Conservation (phyloP, 1,140 invertebrate species). For the Heterodera carotae region DNA sequence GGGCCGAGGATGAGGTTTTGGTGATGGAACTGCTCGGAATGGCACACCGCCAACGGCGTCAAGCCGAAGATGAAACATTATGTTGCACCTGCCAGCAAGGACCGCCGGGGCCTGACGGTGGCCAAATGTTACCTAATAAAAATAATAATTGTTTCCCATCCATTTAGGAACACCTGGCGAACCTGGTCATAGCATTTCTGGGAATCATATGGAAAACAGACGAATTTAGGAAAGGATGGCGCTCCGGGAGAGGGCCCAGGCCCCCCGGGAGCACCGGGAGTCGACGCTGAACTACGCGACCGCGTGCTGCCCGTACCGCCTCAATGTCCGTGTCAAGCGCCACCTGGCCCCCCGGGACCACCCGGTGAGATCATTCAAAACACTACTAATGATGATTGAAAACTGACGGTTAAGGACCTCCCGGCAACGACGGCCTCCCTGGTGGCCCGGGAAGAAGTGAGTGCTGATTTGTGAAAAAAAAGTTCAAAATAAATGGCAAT, state of each 20-base stretch:
- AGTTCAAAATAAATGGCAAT: background rate
- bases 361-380: conserved; percentile 48
- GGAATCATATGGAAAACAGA: background rate
- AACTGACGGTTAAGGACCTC: conserved; percentile 41
- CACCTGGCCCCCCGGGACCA: conserved; percentile 55
- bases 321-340: conserved; percentile 62
- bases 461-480: background rate
- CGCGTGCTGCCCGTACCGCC: conserved; percentile 64
- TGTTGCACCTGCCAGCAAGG: conserved; percentile 65
- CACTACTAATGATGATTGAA: conserved; percentile 11
- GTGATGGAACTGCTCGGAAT: conserved; percentile 16
- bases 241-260: conserved; percentile 57
- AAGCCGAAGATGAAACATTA: conserved; percentile 56
- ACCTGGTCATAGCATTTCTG: conserved; percentile 32
- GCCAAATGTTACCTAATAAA: background rate
- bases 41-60: conserved; percentile 40
- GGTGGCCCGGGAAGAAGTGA: conserved; percentile 56
- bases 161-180: conserved; percentile 47
- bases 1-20: conserved; percentile 7
- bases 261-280: conserved; percentile 57
- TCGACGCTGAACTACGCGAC: conserved; percentile 65
- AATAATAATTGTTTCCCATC: background rate
- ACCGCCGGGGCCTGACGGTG: conserved; percentile 58
- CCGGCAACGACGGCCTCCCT: conserved; percentile 60
- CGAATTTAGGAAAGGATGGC: conserved; percentile 54